phyloP scores from a whole-genome alignment of 2,888 invertebrate genomes.

The Lydus trimaculatus region DNA sequence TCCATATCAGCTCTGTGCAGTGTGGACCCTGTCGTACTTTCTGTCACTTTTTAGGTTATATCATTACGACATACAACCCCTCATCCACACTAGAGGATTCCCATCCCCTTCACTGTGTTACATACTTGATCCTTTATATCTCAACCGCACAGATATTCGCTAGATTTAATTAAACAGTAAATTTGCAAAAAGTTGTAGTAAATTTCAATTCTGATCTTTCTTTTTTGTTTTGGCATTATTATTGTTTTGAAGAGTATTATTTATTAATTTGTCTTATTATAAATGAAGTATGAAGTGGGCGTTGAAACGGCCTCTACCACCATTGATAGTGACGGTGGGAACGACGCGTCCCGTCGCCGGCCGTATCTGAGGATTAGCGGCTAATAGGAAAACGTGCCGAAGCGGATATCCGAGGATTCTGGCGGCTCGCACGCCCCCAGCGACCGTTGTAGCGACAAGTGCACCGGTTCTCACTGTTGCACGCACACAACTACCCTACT shows the following conservation, averaged over 20 bases:
- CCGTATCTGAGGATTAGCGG: constrained; percentile 49
- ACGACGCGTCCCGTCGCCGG: constrained; percentile 28
- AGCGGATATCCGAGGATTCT: constrained; percentile 55
- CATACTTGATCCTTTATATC: constrained; percentile 7
- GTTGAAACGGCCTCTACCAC: background rate
- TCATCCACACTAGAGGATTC: background rate
- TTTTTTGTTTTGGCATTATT: background rate
- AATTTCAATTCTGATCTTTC: background rate
- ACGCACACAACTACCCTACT: constrained; percentile 19
- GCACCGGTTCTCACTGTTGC: constrained; percentile 40
- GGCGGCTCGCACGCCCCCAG: constrained; percentile 52
- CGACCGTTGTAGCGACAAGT: constrained; percentile 52
- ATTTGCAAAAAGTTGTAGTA: background rate
- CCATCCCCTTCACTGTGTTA: background rate
- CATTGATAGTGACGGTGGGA: constrained; percentile 24
- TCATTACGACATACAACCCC: constrained; percentile 20
- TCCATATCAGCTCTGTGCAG: constrained; percentile 34
- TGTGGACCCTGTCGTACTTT: constrained; percentile 35
- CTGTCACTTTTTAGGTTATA: constrained; percentile 34
- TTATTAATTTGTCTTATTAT: constrained; percentile 20
- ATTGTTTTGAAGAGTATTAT: background rate
- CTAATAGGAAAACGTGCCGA: constrained; percentile 58
- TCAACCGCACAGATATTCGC: background rate
- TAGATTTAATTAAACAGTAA: background rate
- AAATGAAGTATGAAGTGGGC: constrained; percentile 27